Percentiles rank a stretch among this genome's conserved stretches.
Evolutionary conservation across 2,113 vertebrate species (phyloP).

Genomic region (Bujurquina vittata): DNA sequence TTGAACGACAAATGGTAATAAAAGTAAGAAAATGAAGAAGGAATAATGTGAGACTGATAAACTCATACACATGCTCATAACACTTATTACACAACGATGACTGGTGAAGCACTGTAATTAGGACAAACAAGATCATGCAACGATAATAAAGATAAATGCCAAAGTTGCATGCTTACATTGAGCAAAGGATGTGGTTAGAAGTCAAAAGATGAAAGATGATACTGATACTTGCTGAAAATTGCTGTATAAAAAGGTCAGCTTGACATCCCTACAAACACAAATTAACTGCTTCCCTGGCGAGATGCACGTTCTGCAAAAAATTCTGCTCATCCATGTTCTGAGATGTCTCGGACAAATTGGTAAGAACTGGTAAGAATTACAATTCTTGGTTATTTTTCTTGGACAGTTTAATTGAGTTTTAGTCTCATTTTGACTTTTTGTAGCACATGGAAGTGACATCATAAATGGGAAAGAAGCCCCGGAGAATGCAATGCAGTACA

Average conservation of each 20-base stretch:
- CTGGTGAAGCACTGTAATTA: not conserved
- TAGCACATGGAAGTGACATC: conserved; percentile 56
- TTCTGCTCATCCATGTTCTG: conserved; percentile 5
- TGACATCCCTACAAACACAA: not conserved
- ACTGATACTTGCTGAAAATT: not conserved
- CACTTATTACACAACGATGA: not conserved
- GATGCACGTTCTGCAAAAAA: not conserved
- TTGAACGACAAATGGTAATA: not conserved
- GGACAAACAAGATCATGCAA: not conserved
- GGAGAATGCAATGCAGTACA: conserved; percentile 73
- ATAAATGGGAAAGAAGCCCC: conserved; percentile 69
- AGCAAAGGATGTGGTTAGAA: not conserved
- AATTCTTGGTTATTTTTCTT: not conserved
- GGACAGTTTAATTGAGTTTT: not conserved
- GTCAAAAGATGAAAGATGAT: not conserved
- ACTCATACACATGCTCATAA: not conserved
- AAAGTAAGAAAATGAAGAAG: not conserved
- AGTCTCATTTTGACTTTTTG: not conserved
- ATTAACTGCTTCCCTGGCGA: not conserved
- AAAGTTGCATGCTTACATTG: not conserved
- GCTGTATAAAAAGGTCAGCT: not conserved
- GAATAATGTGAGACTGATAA: not conserved
- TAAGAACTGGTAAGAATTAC: conserved; percentile 30
- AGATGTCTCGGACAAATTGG: conserved; percentile 2
- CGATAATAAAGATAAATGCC: not conserved